Base-by-base conservation (phyloP, 2,113 vertebrate genomes). In the Otolemur garnettii region DNA sequence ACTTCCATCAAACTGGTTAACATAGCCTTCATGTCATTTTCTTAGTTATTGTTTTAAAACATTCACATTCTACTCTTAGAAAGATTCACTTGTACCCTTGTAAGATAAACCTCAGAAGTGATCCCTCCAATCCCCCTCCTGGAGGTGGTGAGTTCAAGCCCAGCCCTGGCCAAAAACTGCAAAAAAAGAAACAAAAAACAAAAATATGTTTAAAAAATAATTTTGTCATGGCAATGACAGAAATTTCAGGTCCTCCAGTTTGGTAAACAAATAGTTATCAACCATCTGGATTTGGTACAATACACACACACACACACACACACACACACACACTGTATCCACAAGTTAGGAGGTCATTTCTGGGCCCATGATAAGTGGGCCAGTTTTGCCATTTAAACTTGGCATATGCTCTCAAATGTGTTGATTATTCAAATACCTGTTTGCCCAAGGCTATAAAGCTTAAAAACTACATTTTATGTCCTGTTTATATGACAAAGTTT, bases 351-450 rank as follows among this genome's bases (percentile, higher is more conserved):
- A 91, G 86, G 71, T 89, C 95, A 95, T 60, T 38, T 74, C 45
- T 87, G 60, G 75, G 5, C 22, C 86, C 30, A 84, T 7, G 87
- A 69, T 66, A 80, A 89, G 53, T 79, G 71, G 87, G 33, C 90
- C 79, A 80, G 22, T 74, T 97, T 96, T 93, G 18, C 77, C 87
- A 94, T 95, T 97, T 92, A 90, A 77, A 78, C 26, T 33, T 97
- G 80, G 87, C 77, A 45, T 87, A 81, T 81, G 93, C 79, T 96
- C 60, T 96, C 45, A 55, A 60, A 92, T 30, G n/a, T 92, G 64
- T 18, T 96, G 90, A 94, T 96, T 96, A 93, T 96, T 93, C 80
- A 97, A 97, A 93, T 96, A 94, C 87, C 90, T 92, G 30, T 97
- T 92, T 96, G 33, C 24, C 64, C 75, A 85, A 96, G 45, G 94